Evolutionary conservation across 2,113 vertebrate genomes (phyloP).

Genomic region (Tragelaphus buxtoni): DNA sequence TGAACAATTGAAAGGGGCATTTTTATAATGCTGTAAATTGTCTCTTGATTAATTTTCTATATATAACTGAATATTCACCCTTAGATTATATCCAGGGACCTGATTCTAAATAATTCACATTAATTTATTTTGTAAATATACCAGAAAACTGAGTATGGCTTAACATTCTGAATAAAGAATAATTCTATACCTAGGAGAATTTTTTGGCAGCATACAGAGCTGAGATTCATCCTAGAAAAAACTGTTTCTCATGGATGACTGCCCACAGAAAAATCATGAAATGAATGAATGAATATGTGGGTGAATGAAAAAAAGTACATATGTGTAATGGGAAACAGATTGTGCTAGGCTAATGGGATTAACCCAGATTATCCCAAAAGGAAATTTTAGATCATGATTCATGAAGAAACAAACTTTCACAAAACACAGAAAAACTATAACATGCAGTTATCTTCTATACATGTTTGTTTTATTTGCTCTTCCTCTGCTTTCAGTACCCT

Average conservation of each 20-base stretch:
- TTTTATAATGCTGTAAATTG: not conserved
- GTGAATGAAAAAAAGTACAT: not conserved
- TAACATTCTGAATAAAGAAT: not conserved
- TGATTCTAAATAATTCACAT: not conserved
- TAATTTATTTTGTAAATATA: not conserved
- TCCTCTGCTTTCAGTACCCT: not conserved
- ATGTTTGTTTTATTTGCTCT: not conserved
- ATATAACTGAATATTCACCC: not conserved
- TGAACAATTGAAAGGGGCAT: not conserved
- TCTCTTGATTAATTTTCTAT: conserved; percentile 5
- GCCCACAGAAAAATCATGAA: not conserved
- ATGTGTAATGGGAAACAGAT: not conserved
- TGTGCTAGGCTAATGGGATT: not conserved
- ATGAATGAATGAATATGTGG: not conserved
- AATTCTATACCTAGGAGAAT: not conserved
- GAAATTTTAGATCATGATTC: not conserved
- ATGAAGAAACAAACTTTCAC: not conserved
- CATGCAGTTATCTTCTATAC: not conserved
- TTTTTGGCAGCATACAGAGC: not conserved
- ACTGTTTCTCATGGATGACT: not conserved
- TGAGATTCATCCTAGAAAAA: not conserved
- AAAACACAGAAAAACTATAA: not conserved
- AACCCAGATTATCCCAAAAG: not conserved
- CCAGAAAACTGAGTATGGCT: not conserved
- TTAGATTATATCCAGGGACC: not conserved